phyloP scores from a whole-genome alignment of 2,888 invertebrate species.

The Balanococcus diminutus region DNA sequence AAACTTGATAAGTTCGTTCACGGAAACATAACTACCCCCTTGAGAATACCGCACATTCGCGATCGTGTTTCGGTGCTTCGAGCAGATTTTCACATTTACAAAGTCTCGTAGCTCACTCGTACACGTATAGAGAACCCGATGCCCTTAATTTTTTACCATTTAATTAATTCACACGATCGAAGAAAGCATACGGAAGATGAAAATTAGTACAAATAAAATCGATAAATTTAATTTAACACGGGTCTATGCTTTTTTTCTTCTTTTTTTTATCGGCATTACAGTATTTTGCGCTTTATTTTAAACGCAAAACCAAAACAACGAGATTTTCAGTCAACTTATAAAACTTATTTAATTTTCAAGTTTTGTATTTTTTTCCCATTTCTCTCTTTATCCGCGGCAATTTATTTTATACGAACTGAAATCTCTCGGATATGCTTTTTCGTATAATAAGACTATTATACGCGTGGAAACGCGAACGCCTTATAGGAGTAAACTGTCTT shows the following conservation, averaged over 20 bases:
- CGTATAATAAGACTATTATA: constrained; percentile 39
- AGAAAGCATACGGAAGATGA: neutral
- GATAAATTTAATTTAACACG: constrained; percentile 31
- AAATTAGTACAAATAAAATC: neutral
- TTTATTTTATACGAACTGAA: constrained; percentile 33
- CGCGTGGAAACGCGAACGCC: constrained; percentile 7
- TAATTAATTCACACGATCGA: neutral
- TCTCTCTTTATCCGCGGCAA: neutral
- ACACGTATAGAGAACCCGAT: neutral
- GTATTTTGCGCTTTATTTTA: neutral
- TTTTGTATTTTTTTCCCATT: constrained; percentile 2
- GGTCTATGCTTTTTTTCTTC: neutral
- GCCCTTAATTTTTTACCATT: neutral
- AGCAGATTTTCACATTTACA: constrained; percentile 26
- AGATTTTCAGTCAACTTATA: constrained; percentile 1
- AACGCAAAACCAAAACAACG: neutral
- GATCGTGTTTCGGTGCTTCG: neutral
- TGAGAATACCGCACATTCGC: neutral
- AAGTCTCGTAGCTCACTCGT: neutral
- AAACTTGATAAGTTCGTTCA: constrained; percentile 41
- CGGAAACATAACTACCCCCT: constrained; percentile 34
- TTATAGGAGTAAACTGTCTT: constrained; percentile 10
- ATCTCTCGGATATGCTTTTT: constrained; percentile 26
- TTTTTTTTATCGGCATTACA: neutral
- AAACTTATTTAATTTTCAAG: constrained; percentile 37